Evolutionary conservation across 2,888 invertebrate genomes (phyloP), one percentile per base, ranked within the genome.

Genomic region (Dione juno): DNA sequence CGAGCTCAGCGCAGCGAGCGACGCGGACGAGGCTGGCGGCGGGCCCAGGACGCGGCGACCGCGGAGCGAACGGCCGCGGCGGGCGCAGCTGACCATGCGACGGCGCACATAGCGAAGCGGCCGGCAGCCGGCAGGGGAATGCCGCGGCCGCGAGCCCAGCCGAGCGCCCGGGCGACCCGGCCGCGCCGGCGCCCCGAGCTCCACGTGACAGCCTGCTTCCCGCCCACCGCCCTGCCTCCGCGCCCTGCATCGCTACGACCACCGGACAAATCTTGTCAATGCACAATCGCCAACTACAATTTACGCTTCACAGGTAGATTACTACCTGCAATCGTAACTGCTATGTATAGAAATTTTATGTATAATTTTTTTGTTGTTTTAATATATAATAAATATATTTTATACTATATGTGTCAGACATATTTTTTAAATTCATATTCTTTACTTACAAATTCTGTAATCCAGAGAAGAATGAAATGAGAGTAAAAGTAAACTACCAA

Each of bases 221-320:
- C 83, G 77, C 81, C 80, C 80, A 76, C 80, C 79, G 71, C 78
- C 77, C 79, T 76, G 74, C 77, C 80, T 77, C 77, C 78, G 76
- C 80, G 75, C 78, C 80, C 74, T 77, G 74, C 79, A 77, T 79
- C 76, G 79, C 76, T 61, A 64, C 74, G 71, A 71, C 71, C 80
- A 78, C 85, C 83, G 87, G 85, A 84, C 87, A 83, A 88, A 84
- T 86, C 88, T 86, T 81, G 85, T 85, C 86, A 82, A 89, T 89
- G 88, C 89, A 90, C 88, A 88, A 88, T 88, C 86, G 83, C 84
- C 88, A 84, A 84, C 85, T 86, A 88, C 85, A 88, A 88, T 88
- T 89, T 88, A 84, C 81, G 84, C 80, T 75, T 77, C 80, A 77
- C 81, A 80, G 75, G 75, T 76, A 80, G 75, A 64, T 52, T 50